phyloP scores from a whole-genome alignment of 53 echinoderm and acorn worm genomes.

The Temnopleurus reevesii region DNA sequence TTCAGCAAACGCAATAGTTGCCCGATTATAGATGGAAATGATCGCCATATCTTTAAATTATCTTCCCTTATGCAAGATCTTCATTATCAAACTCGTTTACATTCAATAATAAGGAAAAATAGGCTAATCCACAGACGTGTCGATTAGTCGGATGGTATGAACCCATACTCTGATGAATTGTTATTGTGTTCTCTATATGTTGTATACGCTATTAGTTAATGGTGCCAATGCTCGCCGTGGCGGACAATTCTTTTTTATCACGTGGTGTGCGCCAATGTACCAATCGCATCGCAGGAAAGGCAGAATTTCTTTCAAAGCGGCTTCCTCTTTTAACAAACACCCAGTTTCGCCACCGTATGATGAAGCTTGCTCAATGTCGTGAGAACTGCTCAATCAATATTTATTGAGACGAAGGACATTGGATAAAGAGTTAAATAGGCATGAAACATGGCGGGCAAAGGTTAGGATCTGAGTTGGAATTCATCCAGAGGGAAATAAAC shows the following conservation, averaged over 20 bases:
- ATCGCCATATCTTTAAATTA: too few species aligned
- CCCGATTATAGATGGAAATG: background rate
- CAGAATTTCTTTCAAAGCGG: background rate
- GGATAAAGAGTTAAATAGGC: slow-evolving; percentile 24
- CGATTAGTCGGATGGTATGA: too few species aligned
- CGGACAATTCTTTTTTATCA: background rate
- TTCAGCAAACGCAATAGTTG: background rate
- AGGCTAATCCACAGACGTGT: too few species aligned
- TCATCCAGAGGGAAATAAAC: slow-evolving; percentile 45
- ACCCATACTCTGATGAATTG: too few species aligned
- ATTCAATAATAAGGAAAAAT: too few species aligned
- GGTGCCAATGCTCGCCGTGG: too few species aligned
- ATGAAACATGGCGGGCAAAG: slow-evolving; percentile 50
- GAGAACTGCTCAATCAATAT: slow-evolving; percentile 51
- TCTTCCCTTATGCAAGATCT: too few species aligned
- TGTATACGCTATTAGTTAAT: too few species aligned
- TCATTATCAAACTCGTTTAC: too few species aligned
- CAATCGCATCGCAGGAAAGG: background rate
- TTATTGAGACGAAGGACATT: slow-evolving; percentile 52
- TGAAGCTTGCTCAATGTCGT: background rate
- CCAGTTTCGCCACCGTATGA: background rate
- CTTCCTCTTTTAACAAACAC: slow-evolving; percentile 1
- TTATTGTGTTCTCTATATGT: too few species aligned
- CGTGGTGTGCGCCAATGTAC: background rate
- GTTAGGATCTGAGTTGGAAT: slow-evolving; percentile 54